These are phyloP conservation scores for Maconellicoccus hirsutus DNA, from an alignment of 1,140 invertebrate species.

Conservation along the genomic window DNA sequence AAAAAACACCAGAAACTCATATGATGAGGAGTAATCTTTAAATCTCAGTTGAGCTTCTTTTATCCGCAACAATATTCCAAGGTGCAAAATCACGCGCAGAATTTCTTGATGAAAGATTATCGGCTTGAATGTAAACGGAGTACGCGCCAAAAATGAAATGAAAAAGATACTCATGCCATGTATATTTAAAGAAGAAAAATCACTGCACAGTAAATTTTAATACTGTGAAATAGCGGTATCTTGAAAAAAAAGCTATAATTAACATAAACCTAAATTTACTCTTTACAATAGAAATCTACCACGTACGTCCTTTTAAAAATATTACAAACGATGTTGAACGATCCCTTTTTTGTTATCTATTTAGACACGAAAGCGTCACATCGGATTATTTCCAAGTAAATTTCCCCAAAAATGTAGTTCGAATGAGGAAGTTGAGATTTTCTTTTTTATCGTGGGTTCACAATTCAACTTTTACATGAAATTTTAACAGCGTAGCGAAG, in stretches of 20 bases:
- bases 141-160: background rate
- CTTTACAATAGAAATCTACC: background rate
- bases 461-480: too few species aligned
- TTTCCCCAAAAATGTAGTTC: background rate
- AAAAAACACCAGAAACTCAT: background rate
- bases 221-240: background rate
- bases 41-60: slow-evolving; percentile 8
- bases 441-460: background rate
- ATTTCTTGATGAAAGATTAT: background rate
- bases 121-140: background rate
- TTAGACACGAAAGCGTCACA: too few species aligned
- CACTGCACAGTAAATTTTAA: background rate
- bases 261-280: background rate
- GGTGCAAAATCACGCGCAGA: background rate
- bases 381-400: too few species aligned
- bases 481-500: too few species aligned
- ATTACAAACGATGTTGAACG: background rate
- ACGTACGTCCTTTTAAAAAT: background rate
- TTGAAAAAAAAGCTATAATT: slow-evolving; percentile 6
- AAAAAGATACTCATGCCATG: background rate
- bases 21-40: background rate
- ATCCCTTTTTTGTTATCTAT: background rate
- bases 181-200: background rate
- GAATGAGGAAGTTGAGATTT: background rate
- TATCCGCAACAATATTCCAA: background rate